These are phyloP conservation scores for Darevskia mixta DNA, from an alignment of 2,797 vertebrate species.

Conservation along the genomic window DNA sequence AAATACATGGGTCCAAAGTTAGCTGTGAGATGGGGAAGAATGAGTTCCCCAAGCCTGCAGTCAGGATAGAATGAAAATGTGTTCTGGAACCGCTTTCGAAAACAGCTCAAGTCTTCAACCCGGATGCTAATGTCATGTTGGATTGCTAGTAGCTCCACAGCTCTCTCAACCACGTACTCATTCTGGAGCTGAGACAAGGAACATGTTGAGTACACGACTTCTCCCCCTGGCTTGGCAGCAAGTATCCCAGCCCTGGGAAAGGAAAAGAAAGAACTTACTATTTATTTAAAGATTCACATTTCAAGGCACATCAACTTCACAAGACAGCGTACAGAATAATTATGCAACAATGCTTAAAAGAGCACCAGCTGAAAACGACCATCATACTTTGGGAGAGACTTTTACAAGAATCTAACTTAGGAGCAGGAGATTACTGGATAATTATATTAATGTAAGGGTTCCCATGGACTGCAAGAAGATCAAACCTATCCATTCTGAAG, in stretches of 20 bases:
- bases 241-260: constrained; percentile 86
- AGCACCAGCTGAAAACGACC: neutral
- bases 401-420: neutral
- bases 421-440: neutral
- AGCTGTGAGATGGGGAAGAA: constrained; percentile 90
- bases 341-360: neutral
- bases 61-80: constrained; percentile 88
- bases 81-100: constrained; percentile 82
- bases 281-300: too few species aligned
- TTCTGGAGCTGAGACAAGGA: constrained; percentile 94
- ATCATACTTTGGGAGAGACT: neutral
- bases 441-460: neutral
- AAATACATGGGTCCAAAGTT: constrained; percentile 97
- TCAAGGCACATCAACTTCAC: too few species aligned
- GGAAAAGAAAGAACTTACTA: neutral
- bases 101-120: constrained; percentile 81
- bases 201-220: constrained; percentile 92
- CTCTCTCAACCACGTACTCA: constrained; percentile 86
- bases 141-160: constrained; percentile 79
- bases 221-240: constrained; percentile 84
- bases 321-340: neutral
- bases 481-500: too few species aligned
- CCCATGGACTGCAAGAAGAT: too few species aligned
- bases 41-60: constrained; percentile 88
- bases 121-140: constrained; percentile 80